Conservation (phyloP, 1,140 invertebrate genomes). For the Pogonus chalceus region DNA sequence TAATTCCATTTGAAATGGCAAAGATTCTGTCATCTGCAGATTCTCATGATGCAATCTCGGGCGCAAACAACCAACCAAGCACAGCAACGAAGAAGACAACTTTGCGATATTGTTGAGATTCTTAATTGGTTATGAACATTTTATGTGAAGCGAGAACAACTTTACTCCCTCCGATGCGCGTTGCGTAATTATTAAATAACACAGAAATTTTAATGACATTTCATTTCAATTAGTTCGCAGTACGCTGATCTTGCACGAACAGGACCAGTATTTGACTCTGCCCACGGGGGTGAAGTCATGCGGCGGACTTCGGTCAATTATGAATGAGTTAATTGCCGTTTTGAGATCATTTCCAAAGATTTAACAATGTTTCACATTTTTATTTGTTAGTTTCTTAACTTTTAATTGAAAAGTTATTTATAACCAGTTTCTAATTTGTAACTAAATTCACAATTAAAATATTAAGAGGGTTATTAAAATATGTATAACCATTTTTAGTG, state of each 20-base stretch:
- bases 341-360: background rate
- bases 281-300: background rate
- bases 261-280: background rate
- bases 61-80: constrained; percentile 1
- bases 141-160: background rate
- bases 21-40: background rate
- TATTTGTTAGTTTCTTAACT: no score
- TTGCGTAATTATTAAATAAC: constrained; percentile 5
- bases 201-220: constrained; percentile 6
- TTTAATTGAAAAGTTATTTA: no score
- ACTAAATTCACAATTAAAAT: no score
- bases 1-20: background rate
- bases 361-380: no score
- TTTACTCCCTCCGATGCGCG: background rate
- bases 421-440: no score
- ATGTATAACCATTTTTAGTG: no score
- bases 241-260: background rate
- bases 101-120: constrained; percentile 2
- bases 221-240: background rate
- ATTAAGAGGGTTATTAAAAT: no score
- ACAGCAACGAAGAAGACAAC: no score
- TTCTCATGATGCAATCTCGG: constrained; percentile 4
- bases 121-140: constrained; percentile 6
- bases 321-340: background rate
- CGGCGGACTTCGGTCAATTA: background rate